Base-by-base conservation (phyloP, 37 sponge, comb jelly and placozoan species). In the Halisarca cf. caerulea region DNA sequence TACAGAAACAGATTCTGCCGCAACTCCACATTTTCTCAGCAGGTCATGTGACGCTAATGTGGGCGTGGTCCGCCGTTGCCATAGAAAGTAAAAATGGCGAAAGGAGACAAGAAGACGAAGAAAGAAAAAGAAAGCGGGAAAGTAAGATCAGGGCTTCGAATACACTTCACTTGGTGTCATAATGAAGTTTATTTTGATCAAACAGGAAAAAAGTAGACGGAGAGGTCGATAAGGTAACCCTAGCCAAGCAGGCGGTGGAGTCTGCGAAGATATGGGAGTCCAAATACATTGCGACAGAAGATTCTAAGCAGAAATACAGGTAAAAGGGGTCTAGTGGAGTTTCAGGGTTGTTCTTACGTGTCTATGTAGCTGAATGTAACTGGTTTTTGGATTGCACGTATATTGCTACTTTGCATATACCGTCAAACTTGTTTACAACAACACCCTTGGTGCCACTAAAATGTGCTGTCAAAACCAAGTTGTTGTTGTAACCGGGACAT, bases 221-320 rank as follows among this genome's bases (percentile, higher is more conserved):
- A 36, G 86, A 88, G 70, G 55, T 51, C 2, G 89, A 88, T 51
- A 93, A 91, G 80, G 96, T 93, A 35, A 23, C 30, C 2, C 30
- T 85, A 18, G 20, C 84, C 82, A 90, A 86, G 59, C 86, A 96
- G 59, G 94, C 96, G 5, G 54, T 96, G 28, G 59, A 89, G 24
- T 55, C 74, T 34, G 87, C 89, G 21, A 90, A 90, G 59, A 33
- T 96, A n/a, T 96, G 96, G 96, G 94, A 93, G 81, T 58, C 86
- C 21, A 84, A 88, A 30, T 91, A 82, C 59, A 54, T 80, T 68
- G 86, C 96, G 21, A 87, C 85, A 23, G 96, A 95, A 80, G 83
- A 88, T 57, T 95, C 95, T 17, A 70, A 96, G 11, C 59, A 89
- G 58, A 89, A 93, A 30, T 95, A 95, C 82, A 35, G 94, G 30